phyloP scores from a whole-genome alignment of 23 tunicate genomes.

The Clavelina lepadiformis region DNA sequence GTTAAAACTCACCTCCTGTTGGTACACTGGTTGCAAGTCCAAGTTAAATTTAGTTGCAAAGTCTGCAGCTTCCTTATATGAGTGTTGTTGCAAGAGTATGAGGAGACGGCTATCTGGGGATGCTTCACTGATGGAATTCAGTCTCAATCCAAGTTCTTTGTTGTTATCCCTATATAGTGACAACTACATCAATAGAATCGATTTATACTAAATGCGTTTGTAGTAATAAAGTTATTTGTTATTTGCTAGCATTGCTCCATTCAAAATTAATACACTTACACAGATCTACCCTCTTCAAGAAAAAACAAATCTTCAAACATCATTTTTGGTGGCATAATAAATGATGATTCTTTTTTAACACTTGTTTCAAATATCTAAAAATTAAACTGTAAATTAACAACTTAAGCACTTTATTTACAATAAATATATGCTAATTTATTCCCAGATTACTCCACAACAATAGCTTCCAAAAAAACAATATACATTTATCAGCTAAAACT shows the following conservation, averaged over 20 bases:
- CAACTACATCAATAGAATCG: background rate
- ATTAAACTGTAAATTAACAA: no score
- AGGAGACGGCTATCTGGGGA: constrained; percentile 43
- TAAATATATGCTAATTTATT: no score
- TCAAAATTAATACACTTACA: no score
- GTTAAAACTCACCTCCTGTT: constrained; percentile 12
- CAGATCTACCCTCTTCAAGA: no score
- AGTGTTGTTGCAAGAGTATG: constrained; percentile 39
- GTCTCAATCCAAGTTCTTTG: background rate
- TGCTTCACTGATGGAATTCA: constrained; percentile 35
- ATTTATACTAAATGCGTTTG: background rate
- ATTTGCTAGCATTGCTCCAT: background rate
- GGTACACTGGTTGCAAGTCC: constrained; percentile 23
- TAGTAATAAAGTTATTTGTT: background rate
- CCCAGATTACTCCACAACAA: no score
- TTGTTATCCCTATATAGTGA: background rate
- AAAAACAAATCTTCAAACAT: no score
- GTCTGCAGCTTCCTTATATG: constrained; percentile 41
- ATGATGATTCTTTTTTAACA: no score
- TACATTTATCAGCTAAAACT: no score
- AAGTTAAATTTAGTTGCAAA: constrained; percentile 40
- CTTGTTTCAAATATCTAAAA: no score
- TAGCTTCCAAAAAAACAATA: no score
- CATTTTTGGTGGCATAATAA: no score
- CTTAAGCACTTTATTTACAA: no score